These are phyloP conservation scores for Leptobrachium leishanense DNA, from an alignment of 2,113 vertebrate genomes.

Conservation along the genomic window DNA sequence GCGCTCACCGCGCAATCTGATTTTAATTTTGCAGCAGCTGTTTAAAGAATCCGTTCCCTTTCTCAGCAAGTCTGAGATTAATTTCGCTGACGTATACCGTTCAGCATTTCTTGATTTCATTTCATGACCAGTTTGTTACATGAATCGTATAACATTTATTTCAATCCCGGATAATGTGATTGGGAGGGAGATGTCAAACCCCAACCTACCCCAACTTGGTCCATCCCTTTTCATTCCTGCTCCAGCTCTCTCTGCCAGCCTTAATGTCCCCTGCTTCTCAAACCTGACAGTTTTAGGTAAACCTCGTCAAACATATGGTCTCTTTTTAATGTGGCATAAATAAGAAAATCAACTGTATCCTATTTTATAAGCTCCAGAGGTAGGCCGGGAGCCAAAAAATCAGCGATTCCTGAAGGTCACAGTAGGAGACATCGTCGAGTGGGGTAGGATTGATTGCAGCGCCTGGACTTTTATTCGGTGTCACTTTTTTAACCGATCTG, in stretches of 20 bases:
- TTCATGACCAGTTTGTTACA: no score
- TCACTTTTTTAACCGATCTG: no score
- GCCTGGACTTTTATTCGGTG: not conserved
- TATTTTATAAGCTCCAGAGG: conserved; percentile 37
- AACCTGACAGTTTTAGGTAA: not conserved
- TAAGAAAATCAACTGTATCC: conserved; percentile 12
- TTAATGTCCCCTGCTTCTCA: not conserved
- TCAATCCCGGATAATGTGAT: not conserved
- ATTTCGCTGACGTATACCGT: no score
- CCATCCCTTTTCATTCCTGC: not conserved
- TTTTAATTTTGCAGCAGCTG: no score
- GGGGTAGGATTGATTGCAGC: not conserved
- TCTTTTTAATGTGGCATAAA: conserved; percentile 3
- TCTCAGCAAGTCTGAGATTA: no score
- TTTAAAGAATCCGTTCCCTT: no score
- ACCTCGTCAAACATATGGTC: conserved; percentile 6
- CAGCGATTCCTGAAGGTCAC: conserved; percentile 22
- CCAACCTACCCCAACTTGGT: not conserved
- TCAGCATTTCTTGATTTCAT: no score
- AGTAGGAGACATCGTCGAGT: conserved; percentile 16
- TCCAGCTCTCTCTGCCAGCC: not conserved
- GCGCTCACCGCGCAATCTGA: no score
- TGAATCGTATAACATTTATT: not conserved
- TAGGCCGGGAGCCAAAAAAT: conserved; percentile 15
- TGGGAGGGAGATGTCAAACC: not conserved